Percentiles rank a stretch among this genome's conserved stretches.
phyloP scores from a whole-genome alignment of 2,888 invertebrate genomes.

The Drosophila lutescens region DNA sequence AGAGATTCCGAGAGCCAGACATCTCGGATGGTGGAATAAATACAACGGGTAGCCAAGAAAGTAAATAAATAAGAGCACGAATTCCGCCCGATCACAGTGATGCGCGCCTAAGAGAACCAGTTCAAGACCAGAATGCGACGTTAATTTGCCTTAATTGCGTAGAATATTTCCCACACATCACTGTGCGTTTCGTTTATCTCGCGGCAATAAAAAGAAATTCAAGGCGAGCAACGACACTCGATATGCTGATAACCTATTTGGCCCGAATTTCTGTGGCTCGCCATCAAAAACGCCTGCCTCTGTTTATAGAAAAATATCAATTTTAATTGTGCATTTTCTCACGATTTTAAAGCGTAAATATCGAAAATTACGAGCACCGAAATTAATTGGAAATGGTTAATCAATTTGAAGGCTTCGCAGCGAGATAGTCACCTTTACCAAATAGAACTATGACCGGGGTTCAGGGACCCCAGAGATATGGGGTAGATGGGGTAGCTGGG shows the following conservation, averaged over 20 bases:
- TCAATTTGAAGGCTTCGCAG: slow-evolving; percentile 23
- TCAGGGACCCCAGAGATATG: slow-evolving; percentile 16
- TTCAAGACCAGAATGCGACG: neutral
- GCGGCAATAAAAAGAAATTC: slow-evolving; percentile 54
- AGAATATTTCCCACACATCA: slow-evolving; percentile 24
- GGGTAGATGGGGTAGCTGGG: neutral
- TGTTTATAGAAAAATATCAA: slow-evolving; percentile 60
- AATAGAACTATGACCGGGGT: slow-evolving; percentile 26
- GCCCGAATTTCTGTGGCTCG: slow-evolving; percentile 35
- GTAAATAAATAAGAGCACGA: slow-evolving; percentile 41
- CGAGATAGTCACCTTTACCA: slow-evolving; percentile 3
- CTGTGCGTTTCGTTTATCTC: slow-evolving; percentile 17
- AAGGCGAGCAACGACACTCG: slow-evolving; percentile 43
- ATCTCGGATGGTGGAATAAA: slow-evolving; percentile 18
- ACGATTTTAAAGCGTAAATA: slow-evolving; percentile 61
- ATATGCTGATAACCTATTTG: slow-evolving; percentile 66
- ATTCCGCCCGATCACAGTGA: slow-evolving; percentile 38
- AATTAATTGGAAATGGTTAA: slow-evolving; percentile 45
- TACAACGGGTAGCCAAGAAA: slow-evolving; percentile 26
- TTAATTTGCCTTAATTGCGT: slow-evolving; percentile 33
- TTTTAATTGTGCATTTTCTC: slow-evolving; percentile 73
- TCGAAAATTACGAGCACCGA: slow-evolving; percentile 18
- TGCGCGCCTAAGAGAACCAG: slow-evolving; percentile 9
- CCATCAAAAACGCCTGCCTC: slow-evolving; percentile 7
- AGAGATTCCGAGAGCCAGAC: slow-evolving; percentile 25